Base-by-base conservation (phyloP, 2,888 invertebrate genomes). In the Ornithoptera alexandrae region DNA sequence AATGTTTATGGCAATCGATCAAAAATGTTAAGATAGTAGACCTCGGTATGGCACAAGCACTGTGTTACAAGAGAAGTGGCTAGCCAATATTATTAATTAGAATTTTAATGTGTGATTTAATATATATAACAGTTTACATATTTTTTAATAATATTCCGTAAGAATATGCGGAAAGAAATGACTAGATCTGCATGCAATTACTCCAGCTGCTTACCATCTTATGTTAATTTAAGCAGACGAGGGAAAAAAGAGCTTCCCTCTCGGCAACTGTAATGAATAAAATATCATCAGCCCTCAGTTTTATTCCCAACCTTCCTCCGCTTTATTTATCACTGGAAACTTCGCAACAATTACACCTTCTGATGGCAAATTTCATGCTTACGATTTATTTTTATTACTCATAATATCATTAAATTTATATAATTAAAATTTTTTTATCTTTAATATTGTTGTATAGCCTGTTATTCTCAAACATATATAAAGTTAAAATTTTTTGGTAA, bases 251-350 rank as follows among this genome's bases (percentile, higher is more conserved):
- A 20, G 24, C 7, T 46, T 39, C 39, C 42, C 39, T 22, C n/a
- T 24, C 63, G 63, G 50, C 53, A 24, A 12, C 53, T 53, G 18
- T 10, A 30, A 30, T 63, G 53, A 63, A 63, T 63, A 30, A 63
- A 30, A 53, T 63, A 63, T 63, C 18, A 50, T 53, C 20, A n/a
- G 15, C 15, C 20, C 53, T 24, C 53, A 42, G 24, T 30, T 50
- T 42, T 53, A 63, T 30, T 63, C 22, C 30, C 63, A 17, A 63
- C 42, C 22, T 57, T 57, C 22, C 12, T 58, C 18, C 15, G 15
- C 22, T 58, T 58, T 20, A 15, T 58, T 53, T 53, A 53, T n/a
- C 0, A 53, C 5, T 18, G 15, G 53, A 53, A 53, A 53, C 53
- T 53, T 53, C n/a, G n/a, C 18, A n/a, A n/a, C 53, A 18, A 53